Evolutionary conservation across 2,797 vertebrate genomes (phyloP), one percentile per base, ranked within the genome.

Genomic region (Pachyuromys duprasi): DNA sequence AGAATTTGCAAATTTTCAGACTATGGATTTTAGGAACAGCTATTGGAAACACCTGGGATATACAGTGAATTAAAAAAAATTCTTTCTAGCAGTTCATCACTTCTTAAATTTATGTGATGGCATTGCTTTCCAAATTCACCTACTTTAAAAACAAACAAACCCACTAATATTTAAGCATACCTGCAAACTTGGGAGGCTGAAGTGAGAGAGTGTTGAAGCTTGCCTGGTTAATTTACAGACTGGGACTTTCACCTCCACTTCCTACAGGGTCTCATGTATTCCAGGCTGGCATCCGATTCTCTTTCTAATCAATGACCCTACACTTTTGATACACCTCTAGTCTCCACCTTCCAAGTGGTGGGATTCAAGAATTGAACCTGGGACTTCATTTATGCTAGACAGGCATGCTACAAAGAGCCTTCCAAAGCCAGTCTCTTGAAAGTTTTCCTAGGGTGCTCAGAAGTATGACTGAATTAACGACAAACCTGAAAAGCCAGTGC

Each of bases 1-100:
- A n/a, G 80, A 69, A 86, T 60, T 74, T n/a, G 36, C 62, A 82
- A 88, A 90, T 22, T 78, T 89, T 88, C 88, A 95, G 75, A 94
- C 82, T 87, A 87, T 39, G 49, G 28, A 49, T 67, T 8, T n/a
- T 60, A 24, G 26, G 60, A 87, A 60, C n/a, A 84, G 53, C 42
- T 24, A 49, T n/a, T 72, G n/a, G 36, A 74, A 75, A 62, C 36
- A 86, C 69, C 45, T 15, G 45, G 81, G 11, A 69, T 53, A n/a
- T 14, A 69, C 20, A 86, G 53, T 86, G 22, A 86, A 70, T 70
- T 26, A 28, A 70, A 82, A 49, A 70, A n/a, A 39, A 57, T 91
- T 75, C 49, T 63, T 74, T 86, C 69, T 65, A 81, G 65, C 9
- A 80, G 20, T 15, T 12, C 55, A 57, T 70, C 90, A 89, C n/a